Evolutionary conservation across 2,888 invertebrate genomes (phyloP).

Genomic region (Leptopterna dolabrata): DNA sequence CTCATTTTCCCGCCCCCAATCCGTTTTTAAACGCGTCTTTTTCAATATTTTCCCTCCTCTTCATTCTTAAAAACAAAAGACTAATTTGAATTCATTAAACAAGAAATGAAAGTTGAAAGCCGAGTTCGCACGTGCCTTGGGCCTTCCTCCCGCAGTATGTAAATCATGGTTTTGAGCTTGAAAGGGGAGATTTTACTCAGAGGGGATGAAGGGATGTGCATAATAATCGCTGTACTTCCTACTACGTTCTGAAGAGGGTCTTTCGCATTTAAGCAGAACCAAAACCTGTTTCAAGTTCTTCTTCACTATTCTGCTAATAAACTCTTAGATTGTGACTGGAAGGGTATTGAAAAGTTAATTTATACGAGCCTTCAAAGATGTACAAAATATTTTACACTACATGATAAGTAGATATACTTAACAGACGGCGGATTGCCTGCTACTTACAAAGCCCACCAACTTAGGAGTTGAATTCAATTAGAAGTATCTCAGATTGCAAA

Average conservation of each 20-base stretch:
- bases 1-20: not conserved
- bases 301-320: not conserved
- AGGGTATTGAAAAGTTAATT: too few species aligned
- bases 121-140: not conserved
- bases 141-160: not conserved
- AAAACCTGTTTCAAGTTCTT: not conserved
- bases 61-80: not conserved
- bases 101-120: not conserved
- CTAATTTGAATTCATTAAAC: conserved; percentile 7
- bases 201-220: not conserved
- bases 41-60: not conserved
- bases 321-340: too few species aligned
- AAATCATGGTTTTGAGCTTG: not conserved
- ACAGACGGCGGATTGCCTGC: too few species aligned
- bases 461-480: too few species aligned
- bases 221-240: not conserved
- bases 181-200: not conserved
- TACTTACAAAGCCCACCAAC: too few species aligned
- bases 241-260: not conserved
- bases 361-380: too few species aligned
- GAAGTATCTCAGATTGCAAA: too few species aligned
- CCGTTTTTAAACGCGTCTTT: not conserved
- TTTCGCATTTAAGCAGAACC: not conserved
- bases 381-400: too few species aligned
- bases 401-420: too few species aligned